Base-by-base conservation (phyloP, 2,113 vertebrate species). In the cattle (Bos taurus) region DNA sequence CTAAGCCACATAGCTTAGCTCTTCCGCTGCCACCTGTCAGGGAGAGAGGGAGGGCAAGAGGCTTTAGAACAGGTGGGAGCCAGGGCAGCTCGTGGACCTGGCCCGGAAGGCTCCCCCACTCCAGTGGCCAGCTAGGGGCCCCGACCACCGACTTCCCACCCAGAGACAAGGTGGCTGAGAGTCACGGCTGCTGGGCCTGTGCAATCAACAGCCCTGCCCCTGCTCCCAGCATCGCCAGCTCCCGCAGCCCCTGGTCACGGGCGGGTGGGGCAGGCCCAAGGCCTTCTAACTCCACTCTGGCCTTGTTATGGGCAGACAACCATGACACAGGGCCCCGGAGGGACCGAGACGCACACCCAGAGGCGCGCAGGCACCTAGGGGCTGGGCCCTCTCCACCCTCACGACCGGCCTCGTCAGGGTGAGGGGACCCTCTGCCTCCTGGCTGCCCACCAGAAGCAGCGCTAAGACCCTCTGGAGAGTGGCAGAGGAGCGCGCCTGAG, bases 1-100 rank as follows among this genome's bases (percentile, higher is more conserved):
- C 99, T 99, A 99, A 99, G 99, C 99, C 99, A 98, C 99, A 43
- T 97, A 99, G 99, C 99, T 99, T 99, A 99, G 99, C 99, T 99
- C 99, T 98, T 98, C 99, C 98, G 99, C 99, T 98, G 99, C 99
- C 99, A 99, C 99, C 99, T 99, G 97, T 1, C 50, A 52, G 87
- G 84, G 6, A 56, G 64, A 14, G 54, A 97, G 62, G 88, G 50
- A 86, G 36, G 77, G 54, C 1, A 10, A 46, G 13, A 50, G 26
- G 78, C 21, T 1, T 96, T 10, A 88, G 95, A 19, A 81, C 16
- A 14, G 2, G 57, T 3, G 4, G 8, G 46, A 50, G 33, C 60
- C 59, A 9, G 46, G 56, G 56, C 82, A 84, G 81, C 52, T 84
- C 48, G 10, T 6, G 1, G 48, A 16, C 62, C 50, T 16, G 7